phyloP scores from a whole-genome alignment of 2,113 vertebrate genomes.

The Glareola pratincola region DNA sequence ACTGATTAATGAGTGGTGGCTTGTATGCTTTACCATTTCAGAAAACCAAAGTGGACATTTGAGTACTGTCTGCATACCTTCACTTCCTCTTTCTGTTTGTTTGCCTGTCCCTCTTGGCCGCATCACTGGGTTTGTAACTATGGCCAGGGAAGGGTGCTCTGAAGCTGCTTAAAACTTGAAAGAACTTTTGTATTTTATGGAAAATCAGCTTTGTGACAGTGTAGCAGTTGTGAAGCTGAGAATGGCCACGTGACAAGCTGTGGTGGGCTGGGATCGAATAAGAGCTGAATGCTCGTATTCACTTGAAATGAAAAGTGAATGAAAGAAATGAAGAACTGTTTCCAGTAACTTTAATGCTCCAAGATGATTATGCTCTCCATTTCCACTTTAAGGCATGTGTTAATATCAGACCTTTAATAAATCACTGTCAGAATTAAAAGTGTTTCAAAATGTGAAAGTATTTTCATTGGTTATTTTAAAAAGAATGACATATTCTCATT shows the following conservation, averaged over 20 bases:
- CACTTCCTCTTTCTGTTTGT: not conserved
- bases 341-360: not conserved
- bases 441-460: not conserved
- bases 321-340: not conserved
- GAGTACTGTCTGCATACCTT: not conserved
- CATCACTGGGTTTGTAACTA: not conserved
- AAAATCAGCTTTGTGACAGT: not conserved
- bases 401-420: not conserved
- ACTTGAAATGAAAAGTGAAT: not conserved
- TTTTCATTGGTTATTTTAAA: not conserved
- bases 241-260: not conserved
- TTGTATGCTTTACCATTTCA: not conserved
- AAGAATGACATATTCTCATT: not conserved
- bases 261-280: not conserved
- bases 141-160: not conserved
- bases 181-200: not conserved
- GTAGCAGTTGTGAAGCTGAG: not conserved
- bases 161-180: not conserved
- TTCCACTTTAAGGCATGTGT: not conserved
- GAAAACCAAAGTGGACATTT: not conserved
- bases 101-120: not conserved
- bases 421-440: not conserved
- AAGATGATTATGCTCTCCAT: not conserved
- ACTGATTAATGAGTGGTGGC: not conserved
- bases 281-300: not conserved